Conservation (phyloP, 1,140 invertebrate genomes). For the Drosophila mauritiana region DNA sequence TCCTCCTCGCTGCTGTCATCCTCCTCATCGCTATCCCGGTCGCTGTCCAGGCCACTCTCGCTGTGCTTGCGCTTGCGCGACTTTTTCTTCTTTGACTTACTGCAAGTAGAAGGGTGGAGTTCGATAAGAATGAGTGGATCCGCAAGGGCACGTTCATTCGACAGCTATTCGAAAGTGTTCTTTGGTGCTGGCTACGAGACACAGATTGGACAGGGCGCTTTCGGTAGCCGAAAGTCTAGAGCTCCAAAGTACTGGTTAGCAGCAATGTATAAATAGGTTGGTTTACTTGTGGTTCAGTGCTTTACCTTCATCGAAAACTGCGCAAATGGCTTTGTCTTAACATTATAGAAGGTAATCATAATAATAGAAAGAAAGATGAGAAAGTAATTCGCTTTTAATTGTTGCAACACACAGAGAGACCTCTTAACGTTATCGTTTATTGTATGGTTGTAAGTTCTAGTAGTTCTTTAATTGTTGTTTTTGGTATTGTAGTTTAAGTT, state of each 20-base stretch:
- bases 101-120: conserved; percentile 70
- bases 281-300: conserved; percentile 74
- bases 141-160: background rate
- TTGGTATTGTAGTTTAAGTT: conserved; percentile 12
- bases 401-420: conserved; percentile 63
- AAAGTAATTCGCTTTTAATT: conserved; percentile 84
- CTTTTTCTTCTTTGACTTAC: conserved; percentile 86
- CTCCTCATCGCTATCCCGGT: conserved; percentile 84
- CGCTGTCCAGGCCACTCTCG: conserved; percentile 79
- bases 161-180: conserved; percentile 18
- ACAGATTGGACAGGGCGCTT: conserved; percentile 40
- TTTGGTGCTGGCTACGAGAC: conserved; percentile 27
- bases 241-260: conserved; percentile 45
- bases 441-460: conserved; percentile 30
- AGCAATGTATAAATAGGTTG: conserved; percentile 69
- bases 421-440: conserved; percentile 59
- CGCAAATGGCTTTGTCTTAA: conserved; percentile 84
- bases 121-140: conserved; percentile 14
- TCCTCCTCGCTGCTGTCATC: conserved; percentile 85
- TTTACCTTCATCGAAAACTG: conserved; percentile 84
- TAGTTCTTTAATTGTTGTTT: conserved; percentile 15
- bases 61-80: conserved; percentile 84
- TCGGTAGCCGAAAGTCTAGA: conserved; percentile 18
- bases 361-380: conserved; percentile 85
- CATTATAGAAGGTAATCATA: conserved; percentile 79